phyloP scores from a whole-genome alignment of 2,113 vertebrate species.

The Rhinolophus sinicus region DNA sequence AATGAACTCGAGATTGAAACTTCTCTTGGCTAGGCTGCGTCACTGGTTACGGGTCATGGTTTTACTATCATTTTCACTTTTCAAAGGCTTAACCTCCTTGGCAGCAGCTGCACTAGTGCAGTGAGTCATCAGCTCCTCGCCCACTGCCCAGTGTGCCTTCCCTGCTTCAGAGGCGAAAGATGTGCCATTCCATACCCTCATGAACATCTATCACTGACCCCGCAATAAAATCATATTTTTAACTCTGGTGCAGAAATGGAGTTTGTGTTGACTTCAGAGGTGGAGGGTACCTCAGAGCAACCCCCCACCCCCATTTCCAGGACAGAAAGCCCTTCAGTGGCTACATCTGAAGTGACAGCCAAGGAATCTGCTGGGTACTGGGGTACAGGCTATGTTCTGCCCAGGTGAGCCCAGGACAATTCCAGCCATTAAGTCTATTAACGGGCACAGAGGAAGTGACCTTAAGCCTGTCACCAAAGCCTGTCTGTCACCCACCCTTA shows the following conservation, averaged over 20 bases:
- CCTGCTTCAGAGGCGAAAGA: neutral
- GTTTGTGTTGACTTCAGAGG: neutral
- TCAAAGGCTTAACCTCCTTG: neutral
- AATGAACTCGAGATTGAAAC: conserved; percentile 58
- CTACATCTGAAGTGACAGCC: neutral
- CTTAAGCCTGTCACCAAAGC: neutral
- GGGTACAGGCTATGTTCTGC: neutral
- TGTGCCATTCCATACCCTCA: neutral
- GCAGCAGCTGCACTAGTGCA: neutral
- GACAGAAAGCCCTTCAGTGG: neutral
- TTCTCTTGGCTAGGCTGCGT: conserved; percentile 64
- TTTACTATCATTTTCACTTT: conserved; percentile 54
- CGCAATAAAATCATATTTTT: conserved; percentile 66
- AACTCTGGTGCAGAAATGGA: neutral
- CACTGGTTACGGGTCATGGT: conserved; percentile 8
- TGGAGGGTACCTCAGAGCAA: neutral
- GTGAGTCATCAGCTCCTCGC: neutral
- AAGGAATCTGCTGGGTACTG: neutral
- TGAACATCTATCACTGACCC: neutral
- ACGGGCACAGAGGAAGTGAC: neutral
- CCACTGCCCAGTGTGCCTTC: neutral
- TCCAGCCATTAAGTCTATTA: neutral
- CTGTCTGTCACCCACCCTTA: neutral
- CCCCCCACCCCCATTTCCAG: neutral
- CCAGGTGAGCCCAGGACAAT: neutral